Base-by-base conservation (phyloP, 2,113 vertebrate species). In the Odocoileus virginianus region DNA sequence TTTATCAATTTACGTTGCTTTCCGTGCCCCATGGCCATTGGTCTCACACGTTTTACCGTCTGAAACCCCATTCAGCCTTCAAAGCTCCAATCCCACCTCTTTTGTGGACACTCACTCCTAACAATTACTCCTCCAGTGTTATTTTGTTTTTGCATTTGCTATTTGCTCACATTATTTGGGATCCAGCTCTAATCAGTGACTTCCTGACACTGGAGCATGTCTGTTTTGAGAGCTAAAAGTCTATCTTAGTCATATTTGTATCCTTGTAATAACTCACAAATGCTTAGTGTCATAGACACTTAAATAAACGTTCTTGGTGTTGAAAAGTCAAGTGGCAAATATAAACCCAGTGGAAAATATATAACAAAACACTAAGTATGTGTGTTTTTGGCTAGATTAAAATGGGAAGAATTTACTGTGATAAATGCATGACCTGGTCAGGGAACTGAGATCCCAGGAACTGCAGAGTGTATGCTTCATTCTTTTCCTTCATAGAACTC, bases 251-350 rank as follows among this genome's bases (percentile, higher is more conserved):
- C 21, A 0, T 58, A 23, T 64, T 28, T 90, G 50, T n/a, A n/a
- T 52, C 17, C 78, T 47, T 15, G 4, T 27, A 52, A 40, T 23
- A 71, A 89, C 27, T 74, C 87, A 54, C n/a, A 67, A 16, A 13
- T 27, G 28, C 90, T 60, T 36, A 94, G 71, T 30, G 45, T 83
- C 15, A 5, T 6, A 52, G 52, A 86, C 21, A 52, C 36, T 60
- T 60, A 91, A 50, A 82, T 87, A 67, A 76, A 93, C 4, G 23
- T 47, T 76, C 43, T 64, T 57, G 81, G 83, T 5, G 23, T 76
- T 82, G 60, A 94, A 88, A 84, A 67, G 30, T 58, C 85, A 33
- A 81, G 33, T 6, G 25, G 47, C 83, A 97, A 93, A 71, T 21
- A 64, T 6, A 36, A 94, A 43, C n/a, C 27, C 40, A 16, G 9